A percentile compares a stretch with the other conserved stretches of the same genome.
These are phyloP conservation scores for Python bivittatus DNA, from an alignment of 2,113 vertebrate genomes.

Conservation along the genomic window DNA sequence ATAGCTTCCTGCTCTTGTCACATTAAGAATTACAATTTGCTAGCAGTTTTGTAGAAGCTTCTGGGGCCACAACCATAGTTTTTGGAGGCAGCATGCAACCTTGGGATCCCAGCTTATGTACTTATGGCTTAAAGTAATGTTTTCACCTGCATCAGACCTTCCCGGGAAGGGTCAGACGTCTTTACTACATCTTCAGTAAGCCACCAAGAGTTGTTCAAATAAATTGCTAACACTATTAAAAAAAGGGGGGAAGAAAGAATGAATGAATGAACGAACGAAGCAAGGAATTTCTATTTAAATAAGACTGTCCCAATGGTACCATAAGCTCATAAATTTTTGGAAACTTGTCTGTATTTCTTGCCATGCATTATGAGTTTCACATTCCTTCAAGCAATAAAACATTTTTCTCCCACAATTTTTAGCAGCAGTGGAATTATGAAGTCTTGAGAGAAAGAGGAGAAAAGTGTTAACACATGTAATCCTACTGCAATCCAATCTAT, in stretches of 20 bases:
- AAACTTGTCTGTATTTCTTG: not conserved
- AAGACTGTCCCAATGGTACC: not conserved
- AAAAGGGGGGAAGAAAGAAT: not conserved
- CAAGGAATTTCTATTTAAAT: fast-evolving
- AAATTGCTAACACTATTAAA: constrained; percentile 81
- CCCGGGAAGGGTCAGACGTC: constrained; percentile 76
- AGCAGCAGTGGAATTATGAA: not conserved
- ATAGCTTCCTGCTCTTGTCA: no score
- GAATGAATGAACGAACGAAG: not conserved
- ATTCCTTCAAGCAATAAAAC: not conserved
- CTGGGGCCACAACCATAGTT: no score
- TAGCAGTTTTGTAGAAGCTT: no score
- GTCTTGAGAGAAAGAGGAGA: not conserved
- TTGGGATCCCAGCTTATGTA: not conserved
- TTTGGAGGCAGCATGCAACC: not conserved
- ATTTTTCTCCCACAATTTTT: not conserved
- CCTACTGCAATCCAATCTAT: not conserved
- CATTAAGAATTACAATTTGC: no score
- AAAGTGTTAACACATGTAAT: not conserved
- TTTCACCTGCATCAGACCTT: constrained; percentile 79
- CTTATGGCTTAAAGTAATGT: not conserved
- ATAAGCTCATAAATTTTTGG: not conserved
- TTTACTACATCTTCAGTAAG: constrained; percentile 78
- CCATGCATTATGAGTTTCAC: not conserved
- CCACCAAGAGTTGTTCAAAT: constrained; percentile 83